phyloP scores from a whole-genome alignment of 2,797 vertebrate genomes.

The Lutjanus campechanus region DNA sequence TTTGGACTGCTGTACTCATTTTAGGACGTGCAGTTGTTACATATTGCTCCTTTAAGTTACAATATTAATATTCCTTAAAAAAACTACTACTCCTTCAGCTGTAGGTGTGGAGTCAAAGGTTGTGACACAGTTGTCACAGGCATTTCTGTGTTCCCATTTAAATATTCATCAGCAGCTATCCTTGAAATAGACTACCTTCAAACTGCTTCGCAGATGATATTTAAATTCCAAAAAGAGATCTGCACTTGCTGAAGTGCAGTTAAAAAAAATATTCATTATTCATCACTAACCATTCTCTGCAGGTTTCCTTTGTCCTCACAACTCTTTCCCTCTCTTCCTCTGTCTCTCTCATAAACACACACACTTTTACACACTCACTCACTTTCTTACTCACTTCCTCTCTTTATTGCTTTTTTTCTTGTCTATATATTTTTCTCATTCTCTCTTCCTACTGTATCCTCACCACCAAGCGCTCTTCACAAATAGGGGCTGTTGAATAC shows the following conservation, averaged over 20 bases:
- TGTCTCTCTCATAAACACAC: constrained; percentile 10
- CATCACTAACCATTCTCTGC: constrained; percentile 65
- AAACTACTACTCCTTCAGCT: background rate
- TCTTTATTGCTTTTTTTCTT: constrained; percentile 5
- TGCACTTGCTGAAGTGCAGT: constrained; percentile 58
- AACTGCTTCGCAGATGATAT: constrained; percentile 66
- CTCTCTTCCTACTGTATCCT: constrained; percentile 6
- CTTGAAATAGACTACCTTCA: constrained; percentile 61
- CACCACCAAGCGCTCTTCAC: background rate
- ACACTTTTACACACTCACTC: background rate
- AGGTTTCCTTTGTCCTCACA: constrained; percentile 61
- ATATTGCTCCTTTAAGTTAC: background rate
- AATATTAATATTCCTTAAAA: constrained; percentile 16
- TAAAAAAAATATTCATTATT: constrained; percentile 71
- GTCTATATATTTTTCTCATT: constrained; percentile 6
- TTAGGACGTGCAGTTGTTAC: too few species aligned
- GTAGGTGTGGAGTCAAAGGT: constrained; percentile 53
- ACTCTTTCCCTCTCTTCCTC: constrained; percentile 21
- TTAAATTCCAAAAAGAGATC: constrained; percentile 71
- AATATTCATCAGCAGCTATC: constrained; percentile 68
- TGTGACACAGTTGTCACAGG: constrained; percentile 42
- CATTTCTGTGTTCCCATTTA: constrained; percentile 44
- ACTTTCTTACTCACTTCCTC: constrained; percentile 11
- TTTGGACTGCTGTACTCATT: too few species aligned
- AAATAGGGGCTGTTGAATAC: constrained; percentile 25